A percentile compares a stretch with the other conserved stretches of the same genome.
These are phyloP conservation scores for Sylvilagus floridanus DNA, from an alignment of 2,797 vertebrate species.

Conservation along the genomic window DNA sequence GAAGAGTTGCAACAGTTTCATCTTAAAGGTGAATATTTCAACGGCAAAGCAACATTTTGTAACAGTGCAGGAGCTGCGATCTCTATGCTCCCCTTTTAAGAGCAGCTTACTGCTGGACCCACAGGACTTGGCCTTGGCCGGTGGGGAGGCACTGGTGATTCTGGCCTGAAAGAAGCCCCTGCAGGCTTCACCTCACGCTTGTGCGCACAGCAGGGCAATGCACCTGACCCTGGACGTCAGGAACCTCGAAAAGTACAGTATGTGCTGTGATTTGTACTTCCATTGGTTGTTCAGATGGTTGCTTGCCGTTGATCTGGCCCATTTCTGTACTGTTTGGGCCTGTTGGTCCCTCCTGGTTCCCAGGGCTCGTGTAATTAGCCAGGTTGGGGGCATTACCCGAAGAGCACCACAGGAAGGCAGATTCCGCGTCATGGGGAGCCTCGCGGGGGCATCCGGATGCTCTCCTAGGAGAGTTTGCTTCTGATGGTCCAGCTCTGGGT, in stretches of 20 bases:
- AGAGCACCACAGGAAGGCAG: slow-evolving; percentile 65
- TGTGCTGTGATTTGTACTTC: slow-evolving; percentile 67
- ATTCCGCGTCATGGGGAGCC: slow-evolving; percentile 58
- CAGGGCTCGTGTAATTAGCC: slow-evolving; percentile 62
- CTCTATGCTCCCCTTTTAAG: neutral
- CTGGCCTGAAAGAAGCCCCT: neutral
- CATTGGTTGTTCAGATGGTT: slow-evolving; percentile 55
- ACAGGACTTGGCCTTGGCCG: neutral
- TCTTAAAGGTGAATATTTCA: slow-evolving; percentile 78
- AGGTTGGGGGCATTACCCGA: neutral
- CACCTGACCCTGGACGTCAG: slow-evolving; percentile 27
- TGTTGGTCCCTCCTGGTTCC: slow-evolving; percentile 59
- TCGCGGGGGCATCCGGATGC: neutral
- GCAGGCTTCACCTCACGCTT: neutral
- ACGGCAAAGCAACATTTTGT: slow-evolving; percentile 65
- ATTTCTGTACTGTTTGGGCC: slow-evolving; percentile 61
- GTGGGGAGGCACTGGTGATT: neutral
- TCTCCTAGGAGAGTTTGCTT: slow-evolving; percentile 12
- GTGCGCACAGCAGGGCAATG: neutral
- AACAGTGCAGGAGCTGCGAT: neutral
- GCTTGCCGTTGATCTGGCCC: slow-evolving; percentile 60
- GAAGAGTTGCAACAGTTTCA: slow-evolving; percentile 40
- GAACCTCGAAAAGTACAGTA: slow-evolving; percentile 52
- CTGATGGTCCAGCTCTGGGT: neutral
- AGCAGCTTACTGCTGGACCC: neutral